Evolutionary conservation across 1,140 invertebrate species (phyloP).

Genomic region (Megalonaias nervosa): DNA sequence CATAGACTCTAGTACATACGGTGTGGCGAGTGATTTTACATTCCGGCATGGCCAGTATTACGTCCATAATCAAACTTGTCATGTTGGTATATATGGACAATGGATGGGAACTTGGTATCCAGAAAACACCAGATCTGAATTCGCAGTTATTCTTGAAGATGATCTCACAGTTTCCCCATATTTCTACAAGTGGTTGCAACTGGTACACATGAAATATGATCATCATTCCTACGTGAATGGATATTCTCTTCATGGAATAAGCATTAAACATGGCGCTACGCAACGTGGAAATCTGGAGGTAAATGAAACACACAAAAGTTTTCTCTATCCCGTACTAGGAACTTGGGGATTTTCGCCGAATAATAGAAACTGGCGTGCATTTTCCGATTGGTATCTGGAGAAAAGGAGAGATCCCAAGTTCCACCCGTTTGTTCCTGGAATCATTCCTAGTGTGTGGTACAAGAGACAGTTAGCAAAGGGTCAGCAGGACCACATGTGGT

Average conservation of each 20-base stretch:
- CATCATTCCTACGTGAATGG: conserved; percentile 37
- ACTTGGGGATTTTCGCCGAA: conserved; percentile 55
- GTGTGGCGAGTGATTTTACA: too few species aligned
- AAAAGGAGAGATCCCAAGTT: conserved; percentile 18
- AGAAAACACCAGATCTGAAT: not conserved
- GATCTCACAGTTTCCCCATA: conserved; percentile 14
- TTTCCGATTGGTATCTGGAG: conserved; percentile 45
- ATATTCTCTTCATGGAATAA: conserved; percentile 39
- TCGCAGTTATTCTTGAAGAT: conserved; percentile 12
- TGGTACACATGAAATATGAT: not conserved
- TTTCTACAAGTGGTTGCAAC: conserved; percentile 1
- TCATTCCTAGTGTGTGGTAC: conserved; percentile 39
- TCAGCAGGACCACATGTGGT: conserved; percentile 43
- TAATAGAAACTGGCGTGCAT: conserved; percentile 40
- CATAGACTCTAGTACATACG: too few species aligned
- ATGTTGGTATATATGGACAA: conserved; percentile 14
- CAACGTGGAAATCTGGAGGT: too few species aligned
- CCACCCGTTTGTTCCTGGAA: conserved; percentile 38
- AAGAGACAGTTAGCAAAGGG: conserved; percentile 13
- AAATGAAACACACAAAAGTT: not conserved
- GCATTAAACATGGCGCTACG: conserved; percentile 24
- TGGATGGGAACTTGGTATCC: conserved; percentile 11
- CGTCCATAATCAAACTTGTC: too few species aligned
- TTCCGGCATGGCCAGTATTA: too few species aligned
- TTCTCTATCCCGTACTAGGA: conserved; percentile 44